These are phyloP conservation scores for Aulostomus chinensis DNA, from an alignment of 2,797 vertebrate species.

Conservation along the genomic window DNA sequence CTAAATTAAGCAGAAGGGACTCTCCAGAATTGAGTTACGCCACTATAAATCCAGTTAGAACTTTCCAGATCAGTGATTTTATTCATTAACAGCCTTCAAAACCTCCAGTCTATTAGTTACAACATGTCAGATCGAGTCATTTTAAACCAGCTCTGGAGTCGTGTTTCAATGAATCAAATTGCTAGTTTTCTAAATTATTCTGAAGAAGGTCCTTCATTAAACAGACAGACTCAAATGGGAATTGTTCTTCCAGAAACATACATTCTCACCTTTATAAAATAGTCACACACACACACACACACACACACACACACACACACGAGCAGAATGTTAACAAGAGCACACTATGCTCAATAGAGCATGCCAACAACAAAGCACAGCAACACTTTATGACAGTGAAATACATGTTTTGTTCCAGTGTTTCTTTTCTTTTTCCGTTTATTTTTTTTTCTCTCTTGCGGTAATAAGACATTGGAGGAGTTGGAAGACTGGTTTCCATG, in stretches of 20 bases:
- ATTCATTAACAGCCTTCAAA: constrained; percentile 72
- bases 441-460: constrained; percentile 5
- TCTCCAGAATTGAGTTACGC: constrained; percentile 57
- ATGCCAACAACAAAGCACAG: not conserved
- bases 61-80: constrained; percentile 67
- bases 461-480: constrained; percentile 39
- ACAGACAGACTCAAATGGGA: constrained; percentile 15
- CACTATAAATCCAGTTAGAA: constrained; percentile 70
- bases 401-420: constrained; percentile 6
- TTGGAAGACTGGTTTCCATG: constrained; percentile 72
- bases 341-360: not conserved
- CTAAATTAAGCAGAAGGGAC: constrained; percentile 66
- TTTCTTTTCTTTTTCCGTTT: not conserved
- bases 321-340: not conserved
- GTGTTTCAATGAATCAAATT: constrained; percentile 58
- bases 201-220: constrained; percentile 24
- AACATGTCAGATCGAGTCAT: constrained; percentile 64
- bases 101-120: constrained; percentile 62
- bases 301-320: not conserved
- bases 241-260: no score
- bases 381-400: not conserved
- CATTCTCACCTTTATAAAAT: not conserved
- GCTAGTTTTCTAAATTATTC: constrained; percentile 50
- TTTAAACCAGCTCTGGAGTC: constrained; percentile 53
- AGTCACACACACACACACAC: not conserved